phyloP scores from a whole-genome alignment of 35 echinoderm and acorn worm genomes.

The Lytechinus variegatus region DNA sequence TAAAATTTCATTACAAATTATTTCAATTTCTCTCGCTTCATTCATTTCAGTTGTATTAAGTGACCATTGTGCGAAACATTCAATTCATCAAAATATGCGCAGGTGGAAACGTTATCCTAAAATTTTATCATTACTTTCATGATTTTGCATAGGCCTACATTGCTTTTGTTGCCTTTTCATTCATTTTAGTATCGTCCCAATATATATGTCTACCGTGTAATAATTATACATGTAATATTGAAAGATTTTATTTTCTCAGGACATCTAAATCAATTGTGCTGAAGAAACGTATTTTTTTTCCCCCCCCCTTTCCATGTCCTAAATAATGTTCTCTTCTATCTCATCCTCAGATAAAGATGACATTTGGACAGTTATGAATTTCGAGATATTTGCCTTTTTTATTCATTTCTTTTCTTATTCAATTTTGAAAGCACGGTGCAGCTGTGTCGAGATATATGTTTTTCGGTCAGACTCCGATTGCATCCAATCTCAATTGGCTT shows the following conservation, averaged over 20 bases:
- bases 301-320: neutral
- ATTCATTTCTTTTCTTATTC: neutral
- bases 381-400: slow-evolving; percentile 4
- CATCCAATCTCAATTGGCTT: neutral
- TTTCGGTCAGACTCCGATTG: neutral
- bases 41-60: no score
- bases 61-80: no score
- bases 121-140: no score
- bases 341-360: neutral
- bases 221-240: no score
- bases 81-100: no score
- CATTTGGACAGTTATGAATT: slow-evolving; percentile 1
- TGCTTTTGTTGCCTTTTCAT: no score
- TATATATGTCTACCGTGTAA: no score
- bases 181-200: no score
- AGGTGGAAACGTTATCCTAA: no score
- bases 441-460: neutral
- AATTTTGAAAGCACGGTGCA: neutral
- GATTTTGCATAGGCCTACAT: no score
- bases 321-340: neutral
- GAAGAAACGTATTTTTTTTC: neutral
- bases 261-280: neutral
- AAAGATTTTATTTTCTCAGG: neutral
- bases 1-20: no score
- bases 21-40: no score